These are phyloP conservation scores for Sclerurus mexicanus DNA, from an alignment of 2,113 vertebrate species.

Conservation along the genomic window DNA sequence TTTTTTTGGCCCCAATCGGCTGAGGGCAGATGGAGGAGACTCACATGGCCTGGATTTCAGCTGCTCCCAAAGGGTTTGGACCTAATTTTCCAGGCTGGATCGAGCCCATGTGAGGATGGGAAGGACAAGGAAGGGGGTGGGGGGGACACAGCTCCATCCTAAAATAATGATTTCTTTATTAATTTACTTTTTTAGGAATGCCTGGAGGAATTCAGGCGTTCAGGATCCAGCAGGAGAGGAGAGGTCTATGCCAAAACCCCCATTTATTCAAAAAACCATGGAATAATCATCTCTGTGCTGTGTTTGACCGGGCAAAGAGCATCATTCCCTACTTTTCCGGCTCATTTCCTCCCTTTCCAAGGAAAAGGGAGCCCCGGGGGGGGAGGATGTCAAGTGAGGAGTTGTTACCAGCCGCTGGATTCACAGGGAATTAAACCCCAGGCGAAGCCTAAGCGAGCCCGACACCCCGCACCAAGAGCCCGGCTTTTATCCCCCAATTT, in stretches of 20 bases:
- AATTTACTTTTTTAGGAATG: background rate
- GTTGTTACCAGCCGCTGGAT: background rate
- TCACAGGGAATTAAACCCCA: constrained; percentile 10
- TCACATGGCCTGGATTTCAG: background rate
- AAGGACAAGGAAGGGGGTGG: background rate
- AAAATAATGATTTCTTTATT: background rate
- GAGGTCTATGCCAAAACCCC: background rate
- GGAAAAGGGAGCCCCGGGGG: background rate
- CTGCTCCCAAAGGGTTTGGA: background rate
- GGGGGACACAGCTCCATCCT: background rate
- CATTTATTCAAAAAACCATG: background rate
- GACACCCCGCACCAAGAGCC: background rate
- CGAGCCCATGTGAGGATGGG: background rate
- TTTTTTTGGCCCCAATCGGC: background rate
- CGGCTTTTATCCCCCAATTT: constrained; percentile 14
- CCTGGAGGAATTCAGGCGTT: background rate
- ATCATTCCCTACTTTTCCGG: fast-evolving
- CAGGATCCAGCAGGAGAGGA: no score
- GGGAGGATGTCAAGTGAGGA: background rate
- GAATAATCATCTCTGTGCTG: background rate
- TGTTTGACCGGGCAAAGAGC: background rate
- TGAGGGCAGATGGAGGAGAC: background rate
- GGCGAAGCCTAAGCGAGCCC: background rate
- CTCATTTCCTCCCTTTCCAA: background rate
- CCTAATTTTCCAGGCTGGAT: background rate